Percentiles rank a stretch among this genome's conserved stretches.
phyloP scores from a whole-genome alignment of 2,888 invertebrate genomes.

The Thereva nobilitata region DNA sequence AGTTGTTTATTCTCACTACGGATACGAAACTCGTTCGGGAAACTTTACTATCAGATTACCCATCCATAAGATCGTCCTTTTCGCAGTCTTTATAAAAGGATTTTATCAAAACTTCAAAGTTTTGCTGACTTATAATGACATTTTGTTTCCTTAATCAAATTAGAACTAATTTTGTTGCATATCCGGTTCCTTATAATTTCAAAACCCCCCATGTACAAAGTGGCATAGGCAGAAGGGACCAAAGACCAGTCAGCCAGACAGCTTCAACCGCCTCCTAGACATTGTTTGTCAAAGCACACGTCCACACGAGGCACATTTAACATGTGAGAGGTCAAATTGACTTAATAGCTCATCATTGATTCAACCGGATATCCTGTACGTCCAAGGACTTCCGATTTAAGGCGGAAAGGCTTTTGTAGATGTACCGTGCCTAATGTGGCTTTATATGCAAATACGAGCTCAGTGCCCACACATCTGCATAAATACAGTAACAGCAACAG shows the following conservation, averaged over 20 bases:
- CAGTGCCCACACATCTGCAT: too few relatives aligned
- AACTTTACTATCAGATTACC: too few relatives aligned
- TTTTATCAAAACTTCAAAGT: too few relatives aligned
- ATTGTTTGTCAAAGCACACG: constrained; percentile 30
- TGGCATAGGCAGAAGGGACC: not conserved
- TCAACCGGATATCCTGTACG: constrained; percentile 58
- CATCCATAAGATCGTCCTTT: too few relatives aligned
- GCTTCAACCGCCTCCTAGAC: not conserved
- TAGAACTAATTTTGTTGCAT: constrained; percentile 26
- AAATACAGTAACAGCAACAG: too few relatives aligned
- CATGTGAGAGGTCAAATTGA: constrained; percentile 43
- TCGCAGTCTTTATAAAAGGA: too few relatives aligned
- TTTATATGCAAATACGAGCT: constrained; percentile 44
- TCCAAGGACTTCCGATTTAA: constrained; percentile 56
- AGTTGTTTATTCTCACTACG: too few relatives aligned
- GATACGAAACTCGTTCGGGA: too few relatives aligned
- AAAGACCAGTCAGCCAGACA: not conserved
- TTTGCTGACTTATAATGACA: constrained; percentile 23
- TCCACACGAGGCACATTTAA: constrained; percentile 31
- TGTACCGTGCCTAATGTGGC: constrained; percentile 43
- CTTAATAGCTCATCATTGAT: constrained; percentile 59
- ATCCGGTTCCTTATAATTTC: constrained; percentile 23
- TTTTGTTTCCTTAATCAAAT: constrained; percentile 34
- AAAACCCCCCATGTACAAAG: not conserved
- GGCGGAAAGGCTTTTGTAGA: constrained; percentile 53